Percentiles rank a stretch among this genome's conserved stretches.
phyloP scores from a whole-genome alignment of 2,888 invertebrate species.

The Philonicus albiceps region DNA sequence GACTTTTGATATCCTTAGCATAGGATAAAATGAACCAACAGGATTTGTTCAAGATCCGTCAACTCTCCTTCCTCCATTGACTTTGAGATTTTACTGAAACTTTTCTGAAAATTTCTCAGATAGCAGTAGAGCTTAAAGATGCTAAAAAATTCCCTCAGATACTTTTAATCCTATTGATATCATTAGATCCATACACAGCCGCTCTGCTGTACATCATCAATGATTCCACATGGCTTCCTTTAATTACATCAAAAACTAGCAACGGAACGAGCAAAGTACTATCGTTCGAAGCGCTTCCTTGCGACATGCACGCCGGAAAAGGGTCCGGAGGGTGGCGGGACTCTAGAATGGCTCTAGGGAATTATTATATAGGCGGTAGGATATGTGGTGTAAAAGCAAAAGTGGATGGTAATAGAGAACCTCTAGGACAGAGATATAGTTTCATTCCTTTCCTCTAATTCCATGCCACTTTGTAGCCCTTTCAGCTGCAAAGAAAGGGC shows the following conservation, averaged over 20 bases:
- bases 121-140: not conserved
- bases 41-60: not conserved
- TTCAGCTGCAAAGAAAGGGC: not conserved
- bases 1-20: not conserved
- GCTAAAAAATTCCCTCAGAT: not conserved
- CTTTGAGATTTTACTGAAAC: not conserved
- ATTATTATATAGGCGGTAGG: not conserved
- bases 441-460: not conserved
- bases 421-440: not conserved
- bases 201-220: conserved; percentile 34
- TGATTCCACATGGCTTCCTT: conserved; percentile 40
- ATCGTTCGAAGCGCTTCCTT: conserved; percentile 8
- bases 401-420: conserved; percentile 5
- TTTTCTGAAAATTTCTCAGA: not conserved
- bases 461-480: not conserved
- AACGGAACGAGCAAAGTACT: not conserved
- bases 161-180: conserved; percentile 32
- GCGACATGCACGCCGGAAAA: not conserved
- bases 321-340: not conserved
- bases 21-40: not conserved
- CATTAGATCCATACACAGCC: conserved; percentile 17
- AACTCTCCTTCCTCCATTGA: not conserved
- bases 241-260: conserved; percentile 41
- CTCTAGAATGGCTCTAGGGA: not conserved
- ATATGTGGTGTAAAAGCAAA: not conserved